Base-by-base conservation (phyloP, 92 coral and sea anemone species). In the Muricea muricata region DNA sequence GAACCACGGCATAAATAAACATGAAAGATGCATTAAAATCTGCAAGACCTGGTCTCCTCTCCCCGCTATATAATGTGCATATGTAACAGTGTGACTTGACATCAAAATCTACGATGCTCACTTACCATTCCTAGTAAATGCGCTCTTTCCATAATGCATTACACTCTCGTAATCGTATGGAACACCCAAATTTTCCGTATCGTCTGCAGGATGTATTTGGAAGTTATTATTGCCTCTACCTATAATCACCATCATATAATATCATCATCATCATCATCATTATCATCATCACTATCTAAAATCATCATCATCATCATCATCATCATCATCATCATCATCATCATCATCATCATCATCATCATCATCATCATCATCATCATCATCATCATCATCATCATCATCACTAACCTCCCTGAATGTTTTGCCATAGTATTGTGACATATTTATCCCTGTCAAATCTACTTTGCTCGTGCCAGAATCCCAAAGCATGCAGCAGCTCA, bases 391-490 rank as follows among this genome's bases (percentile, higher is more conserved):
- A 30, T 34, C 39, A 21, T 72, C 0, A 54, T 23, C 18, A 4
- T 34, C 6, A 17, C 26, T 37, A 1, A 95, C 98, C 98, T 40
- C 85, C 85, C 18, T 35, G 18, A 30, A 95, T 93, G 83, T 95
- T 95, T 66, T 95, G 95, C 98, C 98, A 95, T 24, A 95, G 72
- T 11, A 95, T 90, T 70, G 91, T 94, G 25, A 95, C 91, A 61
- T 85, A 95, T 31, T 78, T 80, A 77, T 93, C 87, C 60, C 98
- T 89, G 65, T 95, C 97, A 17, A 94, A 83, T 78, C 98, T 79
- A n/a, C 92, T 86, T 79, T 95, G 98, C 48, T 93, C 98, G 45
- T 95, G 98, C 98, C 98, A 95, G 73, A 95, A 95, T 32, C 98
- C 98, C 13, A 90, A 41, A 3, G 98, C 95, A 77, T 95, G 98